Percentiles rank a stretch among this genome's conserved stretches.
Evolutionary conservation across 2,113 vertebrate species (phyloP).

Genomic region (Laterallus jamaicensis): DNA sequence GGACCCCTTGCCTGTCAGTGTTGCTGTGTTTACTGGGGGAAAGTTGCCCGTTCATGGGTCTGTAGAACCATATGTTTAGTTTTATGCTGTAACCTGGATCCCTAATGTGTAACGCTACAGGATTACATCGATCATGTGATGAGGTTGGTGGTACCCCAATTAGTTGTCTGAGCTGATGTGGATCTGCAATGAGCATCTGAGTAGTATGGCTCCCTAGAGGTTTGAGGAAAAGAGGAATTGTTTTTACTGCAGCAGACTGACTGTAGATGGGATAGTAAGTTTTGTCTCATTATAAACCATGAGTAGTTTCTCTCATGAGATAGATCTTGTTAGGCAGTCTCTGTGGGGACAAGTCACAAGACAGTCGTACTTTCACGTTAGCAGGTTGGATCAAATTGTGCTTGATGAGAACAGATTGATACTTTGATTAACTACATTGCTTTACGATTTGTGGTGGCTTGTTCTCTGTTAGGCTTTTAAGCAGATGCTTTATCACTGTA

Average conservation of each 20-base stretch:
- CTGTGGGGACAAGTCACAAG: background rate
- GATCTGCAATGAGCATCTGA: background rate
- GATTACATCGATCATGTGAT: background rate
- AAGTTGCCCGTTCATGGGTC: background rate
- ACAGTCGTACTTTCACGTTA: background rate
- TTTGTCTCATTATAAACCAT: background rate
- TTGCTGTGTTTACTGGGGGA: background rate
- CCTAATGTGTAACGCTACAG: background rate
- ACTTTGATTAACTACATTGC: constrained; percentile 31
- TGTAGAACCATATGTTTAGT: background rate
- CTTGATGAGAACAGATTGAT: constrained; percentile 47
- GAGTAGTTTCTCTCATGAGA: background rate
- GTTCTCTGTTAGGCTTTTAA: constrained; percentile 21
- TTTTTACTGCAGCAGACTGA: background rate
- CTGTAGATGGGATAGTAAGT: constrained; percentile 1
- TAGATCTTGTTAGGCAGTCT: background rate
- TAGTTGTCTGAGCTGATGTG: background rate
- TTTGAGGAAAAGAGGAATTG: background rate
- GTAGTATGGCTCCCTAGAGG: background rate
- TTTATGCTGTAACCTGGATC: background rate
- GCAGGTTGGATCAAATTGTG: background rate
- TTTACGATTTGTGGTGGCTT: background rate
- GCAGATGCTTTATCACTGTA: background rate
- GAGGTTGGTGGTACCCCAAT: background rate
- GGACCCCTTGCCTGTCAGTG: background rate